These are phyloP conservation scores for Pungitius pungitius DNA, from an alignment of 2,113 vertebrate genomes.

Conservation along the genomic window DNA sequence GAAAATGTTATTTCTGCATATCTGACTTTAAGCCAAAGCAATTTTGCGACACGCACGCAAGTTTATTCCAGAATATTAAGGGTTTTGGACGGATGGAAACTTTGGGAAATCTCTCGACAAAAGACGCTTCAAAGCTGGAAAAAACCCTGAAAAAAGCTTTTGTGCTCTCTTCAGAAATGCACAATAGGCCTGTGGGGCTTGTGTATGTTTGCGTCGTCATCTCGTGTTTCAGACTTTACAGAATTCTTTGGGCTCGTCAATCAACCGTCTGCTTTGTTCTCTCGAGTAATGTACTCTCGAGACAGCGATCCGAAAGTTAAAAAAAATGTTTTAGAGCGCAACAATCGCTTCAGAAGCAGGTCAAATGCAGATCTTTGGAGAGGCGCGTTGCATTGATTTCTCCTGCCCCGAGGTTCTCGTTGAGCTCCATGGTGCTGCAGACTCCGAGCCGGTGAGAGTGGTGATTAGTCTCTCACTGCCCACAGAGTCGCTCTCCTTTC, in stretches of 20 bases:
- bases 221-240: constrained; percentile 22
- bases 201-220: constrained; percentile 24
- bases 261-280: constrained; percentile 47
- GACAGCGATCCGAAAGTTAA: constrained; percentile 24
- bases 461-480: constrained; percentile 36
- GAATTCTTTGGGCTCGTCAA: constrained; percentile 30
- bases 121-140: constrained; percentile 3
- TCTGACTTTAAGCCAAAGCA: constrained; percentile 17
- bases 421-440: constrained; percentile 30
- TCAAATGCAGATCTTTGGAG: constrained; percentile 46
- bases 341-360: constrained; percentile 46
- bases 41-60: constrained; percentile 6
- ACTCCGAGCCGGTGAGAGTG: constrained; percentile 29
- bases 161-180: neutral
- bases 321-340: constrained; percentile 40
- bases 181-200: constrained; percentile 11
- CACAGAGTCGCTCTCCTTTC: constrained; percentile 29
- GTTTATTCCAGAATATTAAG: constrained; percentile 12
- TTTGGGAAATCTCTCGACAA: constrained; percentile 23
- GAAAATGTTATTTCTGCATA: constrained; percentile 26
- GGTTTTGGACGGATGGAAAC: constrained; percentile 19
- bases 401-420: constrained; percentile 45
- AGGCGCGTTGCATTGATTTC: constrained; percentile 57
- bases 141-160: neutral
- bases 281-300: constrained; percentile 37